Base-by-base conservation (phyloP, 2,113 vertebrate genomes). In the Gadus macrocephalus region DNA sequence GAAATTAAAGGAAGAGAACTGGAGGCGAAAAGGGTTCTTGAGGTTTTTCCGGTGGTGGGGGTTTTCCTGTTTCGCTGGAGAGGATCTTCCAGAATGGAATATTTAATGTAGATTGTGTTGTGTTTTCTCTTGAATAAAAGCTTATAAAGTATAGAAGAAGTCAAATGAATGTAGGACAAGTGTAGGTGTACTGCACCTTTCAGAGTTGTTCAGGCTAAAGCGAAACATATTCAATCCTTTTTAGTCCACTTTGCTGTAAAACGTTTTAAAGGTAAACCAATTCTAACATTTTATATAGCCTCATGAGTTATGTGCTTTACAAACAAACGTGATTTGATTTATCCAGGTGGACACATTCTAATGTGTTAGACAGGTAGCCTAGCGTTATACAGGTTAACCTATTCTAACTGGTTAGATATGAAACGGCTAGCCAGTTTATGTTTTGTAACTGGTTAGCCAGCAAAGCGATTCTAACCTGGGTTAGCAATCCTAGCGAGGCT, bases 91-190 rank as follows among this genome's bases (percentile, higher is more conserved):
- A 16, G 16, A 58, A 69, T 71, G 70, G 1, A 80, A 70, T 91
- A 89, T 92, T 91, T 89, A 89, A 92, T 92, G 90, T 93, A 90
- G 91, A 91, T 90, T 90, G 64, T 88, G 11, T 82, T 92, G 91
- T 92, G 91, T 77, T 81, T 79, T 60, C 80, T 76, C 2, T 65
- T 71, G 62, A 79, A 76, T 84, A 49, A 68, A 75, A 70, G 60
- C 69, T 59, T 77, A 62, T 71, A 68, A 66, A 53, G 78, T 76
- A 70, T 20, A 42, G 22, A 71, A 62, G 64, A 72, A 78, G 17
- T 65, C 14, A 75, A 81, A 79, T 85, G 87, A 89, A 90, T 89
- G 86, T 87, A 88, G 55, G 63, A 73, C n/a, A 78, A 60, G 70
- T 62, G 62, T 62, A 67, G 35, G 69, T 53, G 49, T 65, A 67